Evolutionary conservation across 2,888 invertebrate genomes (phyloP), one percentile per base, ranked within the genome.

Genomic region (Macaria liturata): DNA sequence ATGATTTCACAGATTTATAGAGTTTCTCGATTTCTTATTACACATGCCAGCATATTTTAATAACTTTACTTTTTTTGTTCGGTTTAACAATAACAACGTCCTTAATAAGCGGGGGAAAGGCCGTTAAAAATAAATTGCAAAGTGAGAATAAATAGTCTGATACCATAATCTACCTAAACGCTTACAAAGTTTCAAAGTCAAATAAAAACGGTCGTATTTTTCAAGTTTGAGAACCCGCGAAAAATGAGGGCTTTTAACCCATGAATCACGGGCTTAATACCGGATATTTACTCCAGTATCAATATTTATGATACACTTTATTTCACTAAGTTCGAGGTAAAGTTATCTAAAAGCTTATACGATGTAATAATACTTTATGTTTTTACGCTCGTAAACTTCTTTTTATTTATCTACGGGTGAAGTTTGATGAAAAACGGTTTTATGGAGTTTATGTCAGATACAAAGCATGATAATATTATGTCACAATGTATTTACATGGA

Each of bases 241-340:
- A 51, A 51, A 51, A 51, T 31, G 51, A 45, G 51, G 51, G 51
- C 43, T 51, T 59, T 53, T 51, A 4, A 51, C 40, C 46, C 52
- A 65, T 64, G 60, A 66, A 58, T 62, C 62, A 68, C 63, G 57
- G 63, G 55, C 53, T 58, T 64, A 63, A 66, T 64, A 57, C 58
- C 49, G 45, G 54, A 60, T 64, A 66, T 70, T 70, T 68, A 62
- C 66, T 60, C 42, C 55, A 66, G 69, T 73, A 78, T 76, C 69
- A 71, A 69, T 69, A 68, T 72, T 70, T 69, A 71, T 67, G 65
- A 54, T 46, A 60, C 60, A 62, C 68, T 74, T 74, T 72, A 72
- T 78, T 74, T 76, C 72, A 71, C 70, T 71, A 76, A 75, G 72
- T 70, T 74, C 70, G 62, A 54, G 64, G 64, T 54, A 65, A 69